Conservation (phyloP, 1,140 invertebrate species). For the Gerris buenoi region DNA sequence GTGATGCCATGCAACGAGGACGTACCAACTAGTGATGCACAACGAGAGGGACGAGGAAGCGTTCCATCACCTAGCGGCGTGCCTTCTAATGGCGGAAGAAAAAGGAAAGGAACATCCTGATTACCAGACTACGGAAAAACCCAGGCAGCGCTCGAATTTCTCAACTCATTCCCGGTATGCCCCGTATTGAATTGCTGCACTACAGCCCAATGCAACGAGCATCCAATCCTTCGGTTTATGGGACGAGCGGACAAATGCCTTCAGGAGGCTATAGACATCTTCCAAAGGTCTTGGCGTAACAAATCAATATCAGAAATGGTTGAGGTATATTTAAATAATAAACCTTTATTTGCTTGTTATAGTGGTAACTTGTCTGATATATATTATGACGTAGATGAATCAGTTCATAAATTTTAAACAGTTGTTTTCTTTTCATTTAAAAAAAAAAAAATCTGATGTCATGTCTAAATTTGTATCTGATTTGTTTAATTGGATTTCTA, state of each 20-base stretch:
- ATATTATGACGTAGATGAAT: background rate
- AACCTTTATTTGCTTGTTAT: background rate
- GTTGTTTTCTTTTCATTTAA: background rate
- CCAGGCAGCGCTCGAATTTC: background rate
- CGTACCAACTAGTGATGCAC: background rate
- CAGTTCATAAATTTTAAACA: background rate
- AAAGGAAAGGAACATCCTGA: background rate
- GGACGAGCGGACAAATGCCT: background rate
- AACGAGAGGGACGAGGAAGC: background rate
- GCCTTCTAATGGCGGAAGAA: background rate
- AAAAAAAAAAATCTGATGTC: background rate
- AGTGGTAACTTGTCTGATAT: background rate
- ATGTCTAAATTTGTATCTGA: background rate
- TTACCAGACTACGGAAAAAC: background rate
- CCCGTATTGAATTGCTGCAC: background rate
- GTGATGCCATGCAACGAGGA: background rate
- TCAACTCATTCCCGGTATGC: background rate
- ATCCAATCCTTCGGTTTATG: background rate
- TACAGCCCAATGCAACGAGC: background rate
- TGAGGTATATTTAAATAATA: background rate
- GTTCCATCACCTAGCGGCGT: background rate
- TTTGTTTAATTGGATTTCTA: background rate
- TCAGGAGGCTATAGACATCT: background rate
- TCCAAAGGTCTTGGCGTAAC: background rate
- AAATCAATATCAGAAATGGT: background rate